These are phyloP conservation scores for Schizopygopsis pylzovi DNA, from an alignment of 2,797 vertebrate genomes.

Conservation along the genomic window DNA sequence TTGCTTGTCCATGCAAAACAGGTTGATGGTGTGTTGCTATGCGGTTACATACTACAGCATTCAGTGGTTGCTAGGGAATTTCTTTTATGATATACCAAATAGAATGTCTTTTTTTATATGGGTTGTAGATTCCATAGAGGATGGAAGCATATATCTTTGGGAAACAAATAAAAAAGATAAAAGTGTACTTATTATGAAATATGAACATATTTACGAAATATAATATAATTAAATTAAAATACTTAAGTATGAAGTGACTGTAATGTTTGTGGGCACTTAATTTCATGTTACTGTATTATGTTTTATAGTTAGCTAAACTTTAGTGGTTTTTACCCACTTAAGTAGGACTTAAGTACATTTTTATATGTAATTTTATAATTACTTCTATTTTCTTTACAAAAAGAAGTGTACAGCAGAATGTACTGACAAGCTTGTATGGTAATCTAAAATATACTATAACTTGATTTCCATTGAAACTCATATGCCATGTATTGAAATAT, in stretches of 20 bases:
- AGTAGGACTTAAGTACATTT: not conserved
- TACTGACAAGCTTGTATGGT: not conserved
- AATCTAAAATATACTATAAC: not conserved
- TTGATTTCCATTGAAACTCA: not conserved
- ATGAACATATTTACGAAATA: not conserved
- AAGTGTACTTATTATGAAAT: not conserved
- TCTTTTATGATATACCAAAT: not conserved
- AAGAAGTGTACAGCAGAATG: not conserved
- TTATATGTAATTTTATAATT: not conserved
- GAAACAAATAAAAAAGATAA: not conserved
- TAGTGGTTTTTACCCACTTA: too few species aligned
- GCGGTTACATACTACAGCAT: not conserved
- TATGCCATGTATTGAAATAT: not conserved
- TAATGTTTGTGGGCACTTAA: not conserved
- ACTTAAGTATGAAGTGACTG: not conserved
- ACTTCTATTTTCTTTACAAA: not conserved
- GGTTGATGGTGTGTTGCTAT: not conserved
- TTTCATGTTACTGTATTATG: not conserved
- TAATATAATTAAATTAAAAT: not conserved
- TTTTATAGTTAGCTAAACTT: not conserved
- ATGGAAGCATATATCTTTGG: not conserved
- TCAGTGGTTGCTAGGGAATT: not conserved
- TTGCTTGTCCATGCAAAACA: not conserved
- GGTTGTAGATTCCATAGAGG: not conserved
- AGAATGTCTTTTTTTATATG: not conserved